A percentile compares a stretch with the other conserved stretches of the same genome.
Conservation (phyloP, 1,140 invertebrate species). For the roundworm (Caenorhabditis elegans) region DNA sequence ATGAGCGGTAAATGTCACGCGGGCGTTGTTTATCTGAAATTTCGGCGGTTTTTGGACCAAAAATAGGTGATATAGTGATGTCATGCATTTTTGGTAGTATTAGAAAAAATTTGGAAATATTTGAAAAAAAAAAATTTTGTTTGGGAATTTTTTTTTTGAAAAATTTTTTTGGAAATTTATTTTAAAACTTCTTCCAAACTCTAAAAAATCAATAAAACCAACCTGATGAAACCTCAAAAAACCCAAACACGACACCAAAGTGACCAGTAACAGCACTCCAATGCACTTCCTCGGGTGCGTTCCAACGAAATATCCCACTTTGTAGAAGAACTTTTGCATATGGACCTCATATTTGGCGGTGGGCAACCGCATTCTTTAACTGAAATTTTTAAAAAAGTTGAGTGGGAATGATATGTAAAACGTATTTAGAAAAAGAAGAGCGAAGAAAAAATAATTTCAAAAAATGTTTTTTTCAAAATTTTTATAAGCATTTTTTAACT, state of each 20-base stretch:
- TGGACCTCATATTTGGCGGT: constrained; percentile 35
- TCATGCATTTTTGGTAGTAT: not conserved
- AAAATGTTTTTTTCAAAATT: too few species aligned
- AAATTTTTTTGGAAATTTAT: not conserved
- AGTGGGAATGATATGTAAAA: too few species aligned
- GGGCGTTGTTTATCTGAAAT: constrained; percentile 51
- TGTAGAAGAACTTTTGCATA: constrained; percentile 46
- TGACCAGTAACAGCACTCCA: constrained; percentile 35
- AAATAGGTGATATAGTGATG: not conserved
- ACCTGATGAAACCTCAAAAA: constrained; percentile 51
- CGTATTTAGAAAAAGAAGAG: too few species aligned
- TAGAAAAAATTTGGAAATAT: not conserved
- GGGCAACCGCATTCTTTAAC: not conserved
- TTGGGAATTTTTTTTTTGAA: too few species aligned
- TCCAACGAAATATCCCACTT: constrained; percentile 40
- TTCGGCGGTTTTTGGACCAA: not conserved
- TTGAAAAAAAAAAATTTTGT: not conserved
- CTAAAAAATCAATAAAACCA: too few species aligned
- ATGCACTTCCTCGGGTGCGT: constrained; percentile 45
- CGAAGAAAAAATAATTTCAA: too few species aligned
- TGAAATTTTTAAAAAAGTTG: not conserved
- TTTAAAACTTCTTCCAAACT: not conserved
- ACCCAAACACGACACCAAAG: constrained; percentile 38
- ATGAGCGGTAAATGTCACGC: constrained; percentile 45
- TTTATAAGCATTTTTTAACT: too few species aligned